A percentile compares a stretch with the other conserved stretches of the same genome.
Conservation (phyloP, 1,140 invertebrate genomes). For the Bradysia coprophila region DNA sequence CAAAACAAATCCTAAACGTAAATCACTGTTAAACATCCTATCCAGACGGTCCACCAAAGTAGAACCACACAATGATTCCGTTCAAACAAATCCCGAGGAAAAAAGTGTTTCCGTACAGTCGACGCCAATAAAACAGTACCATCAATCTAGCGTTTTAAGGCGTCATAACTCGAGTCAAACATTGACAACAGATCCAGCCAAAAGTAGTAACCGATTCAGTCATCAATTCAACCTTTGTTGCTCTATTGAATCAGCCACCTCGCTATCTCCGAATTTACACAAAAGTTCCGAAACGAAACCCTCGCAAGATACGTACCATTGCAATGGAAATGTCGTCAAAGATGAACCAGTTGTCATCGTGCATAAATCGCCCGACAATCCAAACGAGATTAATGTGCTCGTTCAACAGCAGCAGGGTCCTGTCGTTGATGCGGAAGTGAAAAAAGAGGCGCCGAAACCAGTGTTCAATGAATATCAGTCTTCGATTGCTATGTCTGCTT, state of each 20-base stretch:
- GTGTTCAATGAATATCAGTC: conserved; percentile 1
- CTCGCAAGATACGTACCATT: too few species aligned
- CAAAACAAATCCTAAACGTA: too few species aligned
- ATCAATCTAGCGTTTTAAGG: background rate
- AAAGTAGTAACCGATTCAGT: conserved; percentile 19
- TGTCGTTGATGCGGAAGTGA: background rate
- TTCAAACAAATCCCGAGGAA: background rate
- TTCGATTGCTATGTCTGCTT: conserved; percentile 20
- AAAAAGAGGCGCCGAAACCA: background rate
- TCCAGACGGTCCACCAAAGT: conserved; percentile 8
- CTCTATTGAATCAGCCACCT: too few species aligned
- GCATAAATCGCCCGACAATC: background rate
- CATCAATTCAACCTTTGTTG: conserved; percentile 15
- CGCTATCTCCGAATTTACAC: too few species aligned
- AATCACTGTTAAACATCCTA: background rate
- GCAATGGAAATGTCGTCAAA: background rate
- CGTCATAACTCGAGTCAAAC: background rate
- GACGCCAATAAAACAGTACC: background rate
- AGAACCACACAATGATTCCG: conserved; percentile 8
- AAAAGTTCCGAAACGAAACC: too few species aligned
- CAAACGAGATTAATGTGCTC: background rate
- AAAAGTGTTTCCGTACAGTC: background rate
- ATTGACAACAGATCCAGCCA: background rate
- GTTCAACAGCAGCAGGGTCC: background rate
- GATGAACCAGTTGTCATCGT: background rate